phyloP scores from a whole-genome alignment of 2,797 vertebrate genomes.

The Salmo trutta region DNA sequence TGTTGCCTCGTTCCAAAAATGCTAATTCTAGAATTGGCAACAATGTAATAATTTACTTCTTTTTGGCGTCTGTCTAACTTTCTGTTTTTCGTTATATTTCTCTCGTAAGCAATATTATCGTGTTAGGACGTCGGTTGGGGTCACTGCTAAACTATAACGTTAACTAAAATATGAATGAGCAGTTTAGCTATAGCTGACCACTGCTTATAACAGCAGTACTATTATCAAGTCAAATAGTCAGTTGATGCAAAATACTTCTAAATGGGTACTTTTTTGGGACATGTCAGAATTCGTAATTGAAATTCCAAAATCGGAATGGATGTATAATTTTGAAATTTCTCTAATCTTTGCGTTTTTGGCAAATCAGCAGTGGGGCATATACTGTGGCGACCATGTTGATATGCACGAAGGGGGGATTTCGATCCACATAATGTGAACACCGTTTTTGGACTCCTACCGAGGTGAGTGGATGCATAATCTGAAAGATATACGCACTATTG shows the following conservation, averaged over 20 bases:
- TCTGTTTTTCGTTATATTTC: constrained; percentile 44
- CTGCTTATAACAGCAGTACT: not conserved
- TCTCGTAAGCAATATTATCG: not conserved
- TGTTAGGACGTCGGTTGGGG: constrained; percentile 8
- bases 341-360: constrained; percentile 35
- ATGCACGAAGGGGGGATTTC: constrained; percentile 63
- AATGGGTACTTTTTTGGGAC: not conserved
- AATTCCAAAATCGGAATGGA: not conserved
- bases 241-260: not conserved
- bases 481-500: not conserved
- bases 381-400: constrained; percentile 73
- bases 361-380: constrained; percentile 68
- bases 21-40: not conserved
- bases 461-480: constrained; percentile 64
- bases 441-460: constrained; percentile 63
- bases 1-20: constrained; percentile 1
- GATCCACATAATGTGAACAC: constrained; percentile 77
- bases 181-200: not conserved
- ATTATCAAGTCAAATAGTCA: not conserved
- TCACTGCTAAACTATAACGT: not conserved
- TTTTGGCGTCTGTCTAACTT: constrained; percentile 52
- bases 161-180: not conserved
- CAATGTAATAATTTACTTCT: not conserved
- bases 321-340: constrained; percentile 41
- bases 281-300: not conserved